These are phyloP conservation scores for Zaprionus kolodkinae DNA, from an alignment of 1,140 invertebrate genomes.

Conservation along the genomic window DNA sequence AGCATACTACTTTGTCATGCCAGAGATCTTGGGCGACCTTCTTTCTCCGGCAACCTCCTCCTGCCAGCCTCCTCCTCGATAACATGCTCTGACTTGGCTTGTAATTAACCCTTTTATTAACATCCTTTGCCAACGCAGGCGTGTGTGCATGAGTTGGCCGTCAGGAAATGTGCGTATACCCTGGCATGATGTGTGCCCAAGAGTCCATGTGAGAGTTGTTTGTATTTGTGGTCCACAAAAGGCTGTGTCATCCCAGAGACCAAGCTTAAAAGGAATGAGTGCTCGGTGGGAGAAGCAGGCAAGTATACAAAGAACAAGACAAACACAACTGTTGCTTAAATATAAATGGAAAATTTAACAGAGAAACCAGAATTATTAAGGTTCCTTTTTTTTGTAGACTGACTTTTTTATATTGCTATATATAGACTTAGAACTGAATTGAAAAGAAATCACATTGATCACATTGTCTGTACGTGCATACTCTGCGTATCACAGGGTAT, in stretches of 20 bases:
- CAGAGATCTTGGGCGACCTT: constrained; percentile 35
- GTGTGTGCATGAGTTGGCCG: constrained; percentile 7
- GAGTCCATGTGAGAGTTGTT: not conserved
- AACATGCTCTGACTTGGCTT: constrained; percentile 45
- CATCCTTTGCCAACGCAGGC: constrained; percentile 28
- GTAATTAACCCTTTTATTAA: constrained; percentile 76
- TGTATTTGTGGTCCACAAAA: not conserved
- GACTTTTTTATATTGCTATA: constrained; percentile 5
- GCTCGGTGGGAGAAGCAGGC: not conserved
- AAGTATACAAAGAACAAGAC: not conserved
- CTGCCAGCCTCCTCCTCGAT: constrained; percentile 25
- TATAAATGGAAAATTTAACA: not conserved
- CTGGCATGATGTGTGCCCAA: not conserved
- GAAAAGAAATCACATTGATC: not conserved
- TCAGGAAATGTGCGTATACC: constrained; percentile 1
- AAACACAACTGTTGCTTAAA: not conserved
- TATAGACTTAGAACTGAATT: not conserved
- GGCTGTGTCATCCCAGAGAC: constrained; percentile 1
- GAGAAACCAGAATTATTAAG: too few relatives aligned
- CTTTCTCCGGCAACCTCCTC: constrained; percentile 11
- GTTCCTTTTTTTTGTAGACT: not conserved
- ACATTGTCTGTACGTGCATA: not conserved
- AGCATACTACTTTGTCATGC: constrained; percentile 60
- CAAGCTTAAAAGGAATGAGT: not conserved
- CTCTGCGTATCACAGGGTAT: not conserved